Conservation (phyloP, 2,888 invertebrate genomes). For the Dicyrtoma fusca region DNA sequence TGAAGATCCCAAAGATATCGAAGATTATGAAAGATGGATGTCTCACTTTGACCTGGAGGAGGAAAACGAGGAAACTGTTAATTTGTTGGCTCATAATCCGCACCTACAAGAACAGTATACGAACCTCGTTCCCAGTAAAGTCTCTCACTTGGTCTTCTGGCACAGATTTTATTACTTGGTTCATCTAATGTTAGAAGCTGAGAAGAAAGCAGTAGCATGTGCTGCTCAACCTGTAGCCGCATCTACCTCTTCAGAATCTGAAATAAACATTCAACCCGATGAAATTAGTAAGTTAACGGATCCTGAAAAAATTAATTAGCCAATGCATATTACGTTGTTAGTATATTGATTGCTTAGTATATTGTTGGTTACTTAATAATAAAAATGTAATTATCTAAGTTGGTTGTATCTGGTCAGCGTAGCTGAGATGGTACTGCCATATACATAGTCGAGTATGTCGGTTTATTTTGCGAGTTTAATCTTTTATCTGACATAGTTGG, state of each 20-base stretch:
- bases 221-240: conserved; percentile 22
- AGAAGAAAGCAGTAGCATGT: conserved; percentile 21
- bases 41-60: conserved; percentile 52
- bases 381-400: no score
- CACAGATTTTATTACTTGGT: conserved; percentile 55
- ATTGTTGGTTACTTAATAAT: no score
- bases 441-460: no score
- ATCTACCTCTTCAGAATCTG: conserved; percentile 1
- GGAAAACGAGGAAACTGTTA: conserved; percentile 48
- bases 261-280: conserved; percentile 14
- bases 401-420: no score
- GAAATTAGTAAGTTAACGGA: conserved; percentile 18
- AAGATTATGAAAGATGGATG: conserved; percentile 52
- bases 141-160: conserved; percentile 55
- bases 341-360: no score
- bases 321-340: no score
- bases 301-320: no score
- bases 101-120: conserved; percentile 54
- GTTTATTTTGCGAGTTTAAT: no score
- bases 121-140: conserved; percentile 54
- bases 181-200: conserved; percentile 44
- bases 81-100: conserved; percentile 50
- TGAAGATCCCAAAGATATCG: conserved; percentile 52
- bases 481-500: no score
- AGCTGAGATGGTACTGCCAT: no score